phyloP scores from a whole-genome alignment of 2,888 invertebrate genomes.

The Drepana falcataria region DNA sequence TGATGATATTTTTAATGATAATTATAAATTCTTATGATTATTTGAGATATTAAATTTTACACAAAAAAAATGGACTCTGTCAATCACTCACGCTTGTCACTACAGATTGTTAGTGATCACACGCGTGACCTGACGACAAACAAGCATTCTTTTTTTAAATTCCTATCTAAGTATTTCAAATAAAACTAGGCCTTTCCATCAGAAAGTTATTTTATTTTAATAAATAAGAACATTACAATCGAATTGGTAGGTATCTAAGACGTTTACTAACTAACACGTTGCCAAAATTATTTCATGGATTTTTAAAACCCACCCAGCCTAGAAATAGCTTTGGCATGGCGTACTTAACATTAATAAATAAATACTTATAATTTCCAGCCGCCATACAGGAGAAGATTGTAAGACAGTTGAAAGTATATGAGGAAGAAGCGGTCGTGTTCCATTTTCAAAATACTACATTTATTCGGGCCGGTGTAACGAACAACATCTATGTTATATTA shows the following conservation, averaged over 20 bases:
- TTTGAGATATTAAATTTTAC: too few species aligned
- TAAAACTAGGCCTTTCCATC: not conserved
- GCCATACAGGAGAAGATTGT: not conserved
- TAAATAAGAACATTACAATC: slow-evolving; percentile 15
- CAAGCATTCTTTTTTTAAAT: too few species aligned
- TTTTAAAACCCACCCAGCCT: slow-evolving; percentile 65
- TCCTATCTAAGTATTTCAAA: not conserved
- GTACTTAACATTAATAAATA: slow-evolving; percentile 7
- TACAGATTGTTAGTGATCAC: too few species aligned
- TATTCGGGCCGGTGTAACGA: too few species aligned
- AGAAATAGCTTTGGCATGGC: slow-evolving; percentile 47
- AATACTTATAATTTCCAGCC: not conserved
- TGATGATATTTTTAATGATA: too few species aligned
- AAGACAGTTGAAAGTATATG: not conserved
- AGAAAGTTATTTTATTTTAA: slow-evolving; percentile 18
- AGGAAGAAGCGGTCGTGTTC: too few species aligned
- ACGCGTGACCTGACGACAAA: too few species aligned
- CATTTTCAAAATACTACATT: too few species aligned
- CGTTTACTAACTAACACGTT: slow-evolving; percentile 16
- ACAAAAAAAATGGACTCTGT: too few species aligned
- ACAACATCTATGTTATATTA: not conserved
- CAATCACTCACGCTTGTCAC: too few species aligned
- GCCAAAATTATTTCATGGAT: slow-evolving; percentile 56
- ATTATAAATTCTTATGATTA: too few species aligned
- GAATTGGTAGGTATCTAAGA: too few species aligned